Percentiles rank a stretch among this genome's conserved stretches.
phyloP scores from a whole-genome alignment of 2,888 invertebrate genomes.

The Orchesellides sinensis region DNA sequence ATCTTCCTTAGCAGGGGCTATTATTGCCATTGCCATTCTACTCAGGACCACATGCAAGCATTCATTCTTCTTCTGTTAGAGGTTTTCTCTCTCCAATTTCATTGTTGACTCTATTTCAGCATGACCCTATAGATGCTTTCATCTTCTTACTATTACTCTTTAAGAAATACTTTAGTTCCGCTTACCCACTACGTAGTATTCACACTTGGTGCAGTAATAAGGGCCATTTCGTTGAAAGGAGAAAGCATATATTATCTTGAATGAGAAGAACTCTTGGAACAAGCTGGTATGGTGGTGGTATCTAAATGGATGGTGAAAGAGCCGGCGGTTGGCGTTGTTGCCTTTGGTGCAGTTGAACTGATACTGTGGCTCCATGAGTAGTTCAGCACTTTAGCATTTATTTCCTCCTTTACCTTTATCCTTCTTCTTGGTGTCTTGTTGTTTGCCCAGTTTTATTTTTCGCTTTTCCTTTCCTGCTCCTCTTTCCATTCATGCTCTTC shows the following conservation, averaged over 20 bases:
- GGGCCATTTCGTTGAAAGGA: conserved; percentile 30
- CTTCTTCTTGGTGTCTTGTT: conserved; percentile 8
- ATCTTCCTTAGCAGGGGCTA: conserved; percentile 56
- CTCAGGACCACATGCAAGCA: conserved; percentile 62
- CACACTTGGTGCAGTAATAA: conserved; percentile 40
- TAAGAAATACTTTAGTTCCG: conserved; percentile 1
- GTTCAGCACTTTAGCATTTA: not conserved
- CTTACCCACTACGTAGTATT: not conserved
- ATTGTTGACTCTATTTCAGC: conserved; percentile 19
- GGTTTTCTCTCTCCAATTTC: conserved; percentile 30
- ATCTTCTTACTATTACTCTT: conserved; percentile 2
- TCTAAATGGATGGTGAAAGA: too few relatives aligned
- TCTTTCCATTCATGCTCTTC: not conserved
- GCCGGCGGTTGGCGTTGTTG: not conserved
- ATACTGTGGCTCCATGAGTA: too few relatives aligned
- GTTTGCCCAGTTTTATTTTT: not conserved
- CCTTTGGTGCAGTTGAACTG: not conserved
- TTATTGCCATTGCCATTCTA: conserved; percentile 61
- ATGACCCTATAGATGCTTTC: not conserved
- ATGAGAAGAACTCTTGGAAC: conserved; percentile 42
- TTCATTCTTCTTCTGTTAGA: conserved; percentile 43
- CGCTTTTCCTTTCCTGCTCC: not conserved
- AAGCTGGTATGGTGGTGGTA: conserved; percentile 44
- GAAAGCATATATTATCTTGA: conserved; percentile 43
- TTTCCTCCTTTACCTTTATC: conserved; percentile 10